Evolutionary conservation across 2,888 invertebrate genomes (phyloP).

Genomic region (Latheticus oryzae): DNA sequence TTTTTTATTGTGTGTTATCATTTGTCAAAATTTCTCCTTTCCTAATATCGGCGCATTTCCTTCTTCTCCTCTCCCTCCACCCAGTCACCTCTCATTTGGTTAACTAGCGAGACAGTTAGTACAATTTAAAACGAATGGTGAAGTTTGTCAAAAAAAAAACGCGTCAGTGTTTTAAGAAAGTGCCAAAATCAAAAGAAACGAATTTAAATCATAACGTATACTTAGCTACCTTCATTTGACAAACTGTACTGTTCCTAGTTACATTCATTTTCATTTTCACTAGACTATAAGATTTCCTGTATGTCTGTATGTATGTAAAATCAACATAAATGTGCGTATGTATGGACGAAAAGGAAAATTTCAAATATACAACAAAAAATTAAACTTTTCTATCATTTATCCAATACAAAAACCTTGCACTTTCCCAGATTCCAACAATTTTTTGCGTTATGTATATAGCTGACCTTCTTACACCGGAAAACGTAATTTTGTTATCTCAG

Average conservation of each 20-base stretch:
- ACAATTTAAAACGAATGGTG: slow-evolving; percentile 42
- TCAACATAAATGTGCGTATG: slow-evolving; percentile 65
- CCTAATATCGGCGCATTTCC: no score
- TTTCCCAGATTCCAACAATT: no score
- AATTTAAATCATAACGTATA: slow-evolving; percentile 52
- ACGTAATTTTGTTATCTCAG: no score
- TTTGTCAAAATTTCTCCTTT: slow-evolving; percentile 3
- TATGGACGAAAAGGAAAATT: slow-evolving; percentile 64
- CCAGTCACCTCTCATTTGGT: slow-evolving; percentile 2
- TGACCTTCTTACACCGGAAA: no score
- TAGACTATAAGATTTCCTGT: slow-evolving; percentile 61
- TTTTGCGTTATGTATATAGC: no score
- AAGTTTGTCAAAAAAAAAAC: slow-evolving; percentile 46
- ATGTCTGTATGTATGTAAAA: slow-evolving; percentile 65
- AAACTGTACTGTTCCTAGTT: slow-evolving; percentile 40
- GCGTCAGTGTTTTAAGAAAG: slow-evolving; percentile 44
- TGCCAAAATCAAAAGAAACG: slow-evolving; percentile 54
- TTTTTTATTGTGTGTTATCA: slow-evolving; percentile 30
- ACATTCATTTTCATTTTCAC: slow-evolving; percentile 43
- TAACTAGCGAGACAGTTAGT: slow-evolving; percentile 39
- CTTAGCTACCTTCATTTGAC: slow-evolving; percentile 46
- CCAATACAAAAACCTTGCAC: no score
- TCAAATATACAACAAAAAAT: slow-evolving; percentile 60
- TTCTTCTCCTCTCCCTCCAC: no score
- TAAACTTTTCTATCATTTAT: no score